Evolutionary conservation across 1,140 invertebrate genomes (phyloP).

Genomic region (Helicoverpa armigera): DNA sequence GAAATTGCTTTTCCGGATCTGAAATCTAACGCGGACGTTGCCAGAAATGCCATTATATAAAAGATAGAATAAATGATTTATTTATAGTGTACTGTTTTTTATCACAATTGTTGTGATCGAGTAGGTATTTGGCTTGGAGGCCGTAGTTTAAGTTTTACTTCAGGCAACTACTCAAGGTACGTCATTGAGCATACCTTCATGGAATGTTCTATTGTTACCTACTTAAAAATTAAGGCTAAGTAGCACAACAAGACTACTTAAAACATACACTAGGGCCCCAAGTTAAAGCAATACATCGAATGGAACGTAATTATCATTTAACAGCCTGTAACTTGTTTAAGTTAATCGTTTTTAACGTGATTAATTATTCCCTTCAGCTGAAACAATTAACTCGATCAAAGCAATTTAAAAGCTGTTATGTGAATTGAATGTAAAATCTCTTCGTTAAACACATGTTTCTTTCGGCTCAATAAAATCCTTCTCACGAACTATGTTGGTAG

Average conservation of each 20-base stretch:
- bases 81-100: no score
- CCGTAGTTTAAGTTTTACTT: no score
- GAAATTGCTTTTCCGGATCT: slow-evolving; percentile 35
- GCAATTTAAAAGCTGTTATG: slow-evolving; percentile 33
- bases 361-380: slow-evolving; percentile 27
- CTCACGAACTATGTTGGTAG: not conserved
- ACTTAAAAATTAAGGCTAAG: no score
- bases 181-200: not conserved
- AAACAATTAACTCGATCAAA: slow-evolving; percentile 14
- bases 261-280: not conserved
- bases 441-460: slow-evolving; percentile 23
- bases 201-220: not conserved
- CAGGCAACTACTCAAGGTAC: no score
- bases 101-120: no score
- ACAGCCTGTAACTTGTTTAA: slow-evolving; percentile 4
- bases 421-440: slow-evolving; percentile 10
- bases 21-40: not conserved
- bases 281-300: not conserved
- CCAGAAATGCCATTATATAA: not conserved
- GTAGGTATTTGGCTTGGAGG: no score
- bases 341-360: slow-evolving; percentile 23
- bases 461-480: slow-evolving; percentile 2
- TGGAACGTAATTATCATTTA: not conserved
- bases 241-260: not conserved
- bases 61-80: no score